phyloP scores from a whole-genome alignment of 2,797 vertebrate species.

The Sebastiscus tertius region DNA sequence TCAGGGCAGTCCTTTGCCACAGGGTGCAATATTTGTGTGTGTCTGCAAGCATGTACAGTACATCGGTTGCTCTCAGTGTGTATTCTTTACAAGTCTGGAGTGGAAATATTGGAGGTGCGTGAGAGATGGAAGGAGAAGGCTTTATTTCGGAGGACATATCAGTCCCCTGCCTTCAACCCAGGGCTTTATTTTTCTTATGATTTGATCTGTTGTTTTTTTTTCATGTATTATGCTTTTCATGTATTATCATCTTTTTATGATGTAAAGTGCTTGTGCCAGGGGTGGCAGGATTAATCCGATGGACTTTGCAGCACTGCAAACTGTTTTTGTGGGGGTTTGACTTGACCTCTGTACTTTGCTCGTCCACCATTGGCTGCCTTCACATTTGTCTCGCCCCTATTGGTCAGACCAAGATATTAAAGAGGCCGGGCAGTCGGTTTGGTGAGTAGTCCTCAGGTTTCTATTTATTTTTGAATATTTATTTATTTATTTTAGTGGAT shows the following conservation, averaged over 20 bases:
- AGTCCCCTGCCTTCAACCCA: slow-evolving; percentile 63
- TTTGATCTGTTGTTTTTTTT: slow-evolving; percentile 11
- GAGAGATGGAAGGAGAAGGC: slow-evolving; percentile 36
- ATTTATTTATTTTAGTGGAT: slow-evolving; percentile 78
- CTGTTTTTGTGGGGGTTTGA: slow-evolving; percentile 35
- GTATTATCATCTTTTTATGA: slow-evolving; percentile 47
- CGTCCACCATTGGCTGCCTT: slow-evolving; percentile 66
- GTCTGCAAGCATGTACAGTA: slow-evolving; percentile 29
- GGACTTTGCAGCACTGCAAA: slow-evolving; percentile 58
- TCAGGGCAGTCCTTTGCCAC: slow-evolving; percentile 19
- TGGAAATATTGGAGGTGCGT: not conserved
- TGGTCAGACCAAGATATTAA: slow-evolving; percentile 59
- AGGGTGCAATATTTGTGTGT: slow-evolving; percentile 39
- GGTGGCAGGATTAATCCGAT: slow-evolving; percentile 32
- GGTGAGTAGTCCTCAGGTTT: slow-evolving; percentile 81
- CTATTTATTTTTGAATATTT: slow-evolving; percentile 82
- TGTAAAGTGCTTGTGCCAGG: slow-evolving; percentile 63
- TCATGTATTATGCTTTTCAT: slow-evolving; percentile 27
- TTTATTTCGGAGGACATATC: slow-evolving; percentile 66
- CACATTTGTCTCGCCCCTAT: slow-evolving; percentile 49
- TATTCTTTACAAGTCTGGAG: slow-evolving; percentile 17
- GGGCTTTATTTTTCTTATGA: slow-evolving; percentile 30
- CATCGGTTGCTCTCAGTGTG: slow-evolving; percentile 36
- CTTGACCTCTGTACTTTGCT: slow-evolving; percentile 45
- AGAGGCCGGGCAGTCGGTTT: slow-evolving; percentile 58